Base-by-base conservation (phyloP, 2,888 invertebrate species). In the Drosophila picticornis region DNA sequence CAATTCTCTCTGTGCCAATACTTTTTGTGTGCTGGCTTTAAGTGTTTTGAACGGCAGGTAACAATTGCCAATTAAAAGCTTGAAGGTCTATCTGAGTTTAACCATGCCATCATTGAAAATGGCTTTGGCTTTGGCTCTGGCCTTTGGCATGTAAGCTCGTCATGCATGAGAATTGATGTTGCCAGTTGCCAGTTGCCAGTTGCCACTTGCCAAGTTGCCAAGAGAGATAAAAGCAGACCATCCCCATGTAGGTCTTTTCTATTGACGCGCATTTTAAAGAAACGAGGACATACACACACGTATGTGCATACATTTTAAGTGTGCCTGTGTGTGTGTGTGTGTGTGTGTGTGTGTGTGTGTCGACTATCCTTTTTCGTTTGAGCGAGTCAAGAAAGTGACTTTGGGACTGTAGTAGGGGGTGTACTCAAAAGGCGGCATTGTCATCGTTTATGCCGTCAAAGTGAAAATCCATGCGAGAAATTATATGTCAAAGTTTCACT, bases 401-500 rank as follows among this genome's bases (percentile, higher is more conserved):
- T 43, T 66, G 40, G 50, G 40, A 51, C 36, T 32, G 46, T 29
- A 32, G 34, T 43, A 4, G 27, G 46, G 25, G 7, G 7, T 34
- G 2, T 55, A 50, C 61, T 75, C 64, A 64, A 9, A 64, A 65
- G 66, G 68, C 72, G 84, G 73, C 77, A 83, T 88, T 88, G 81
- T 84, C 84, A 85, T 81, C 86, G 88, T 86, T 88, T 86, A 81
- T 88, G 89, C 73, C 84, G 77, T 89, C 86, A 89, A 86, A 86
- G 88, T 87, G 84, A 87, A 86, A 86, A 86, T 87, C 89, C 86
- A 86, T 89, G 86, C 89, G 89, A 87, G 84, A 89, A 86, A 86
- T 89, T 86, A 86, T 89, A 82, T 86, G 86, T 86, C 89, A 89
- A 89, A 89, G 89, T 88, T 86, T 87, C 84, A 86, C 89, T 81